Evolutionary conservation across 2,113 vertebrate species (phyloP).

Genomic region (Dunckerocampus dactyliophorus): DNA sequence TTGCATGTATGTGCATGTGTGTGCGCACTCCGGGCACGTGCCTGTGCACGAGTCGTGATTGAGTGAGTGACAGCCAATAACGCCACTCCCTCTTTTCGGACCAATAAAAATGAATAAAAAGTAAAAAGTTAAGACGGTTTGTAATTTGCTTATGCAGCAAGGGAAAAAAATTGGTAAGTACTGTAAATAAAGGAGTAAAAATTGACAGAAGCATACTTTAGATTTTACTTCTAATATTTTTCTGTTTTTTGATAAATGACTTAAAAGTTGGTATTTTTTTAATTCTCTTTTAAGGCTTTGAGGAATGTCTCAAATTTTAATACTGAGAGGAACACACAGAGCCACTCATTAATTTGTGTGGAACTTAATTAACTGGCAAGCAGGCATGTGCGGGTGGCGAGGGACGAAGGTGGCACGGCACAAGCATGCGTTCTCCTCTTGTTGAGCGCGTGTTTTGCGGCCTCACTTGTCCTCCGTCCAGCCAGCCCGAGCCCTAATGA

Average conservation of each 20-base stretch:
- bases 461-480: slow-evolving; percentile 54
- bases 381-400: slow-evolving; percentile 19
- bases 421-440: slow-evolving; percentile 24
- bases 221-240: slow-evolving; percentile 70
- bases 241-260: slow-evolving; percentile 63
- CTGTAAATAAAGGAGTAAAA: too few species aligned
- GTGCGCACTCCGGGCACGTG: too few species aligned
- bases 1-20: too few species aligned
- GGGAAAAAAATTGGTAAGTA: too few species aligned
- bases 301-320: slow-evolving; percentile 76
- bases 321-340: slow-evolving; percentile 33
- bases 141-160: too few species aligned
- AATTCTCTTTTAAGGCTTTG: slow-evolving; percentile 77
- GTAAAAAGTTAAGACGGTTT: too few species aligned
- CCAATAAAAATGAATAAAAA: too few species aligned
- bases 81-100: too few species aligned
- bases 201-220: slow-evolving; percentile 33
- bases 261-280: slow-evolving; percentile 52
- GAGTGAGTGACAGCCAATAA: too few species aligned
- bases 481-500: slow-evolving; percentile 61
- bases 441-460: slow-evolving; percentile 25
- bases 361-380: slow-evolving; percentile 63
- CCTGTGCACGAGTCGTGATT: too few species aligned
- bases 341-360: slow-evolving; percentile 64
- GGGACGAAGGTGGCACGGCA: slow-evolving; percentile 46